phyloP scores from a whole-genome alignment of 2,113 vertebrate genomes.

The Oceanites oceanicus region DNA sequence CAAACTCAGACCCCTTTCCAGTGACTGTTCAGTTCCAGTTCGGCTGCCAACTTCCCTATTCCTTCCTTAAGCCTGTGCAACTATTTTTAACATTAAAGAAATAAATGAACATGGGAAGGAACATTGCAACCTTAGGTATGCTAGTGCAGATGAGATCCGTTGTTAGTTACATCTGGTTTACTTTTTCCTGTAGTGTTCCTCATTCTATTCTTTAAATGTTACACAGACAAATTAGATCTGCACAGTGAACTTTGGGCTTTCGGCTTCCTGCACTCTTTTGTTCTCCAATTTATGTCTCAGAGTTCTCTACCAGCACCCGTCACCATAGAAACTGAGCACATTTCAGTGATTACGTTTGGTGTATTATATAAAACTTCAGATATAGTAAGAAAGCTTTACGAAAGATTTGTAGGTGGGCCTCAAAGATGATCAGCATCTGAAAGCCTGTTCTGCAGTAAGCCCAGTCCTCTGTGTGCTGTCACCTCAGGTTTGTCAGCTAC shows the following conservation, averaged over 20 bases:
- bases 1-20: not conserved
- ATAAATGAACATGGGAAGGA: not conserved
- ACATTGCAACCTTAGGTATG: not conserved
- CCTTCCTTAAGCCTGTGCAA: not conserved
- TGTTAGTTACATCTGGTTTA: not conserved
- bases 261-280: slow-evolving; percentile 9
- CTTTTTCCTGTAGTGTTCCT: not conserved
- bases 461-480: not conserved
- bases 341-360: slow-evolving; percentile 39
- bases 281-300: slow-evolving; percentile 46
- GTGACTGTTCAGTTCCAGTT: not conserved
- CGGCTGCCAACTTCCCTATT: not conserved
- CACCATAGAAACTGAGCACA: slow-evolving; percentile 67
- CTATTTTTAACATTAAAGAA: not conserved
- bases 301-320: slow-evolving; percentile 46
- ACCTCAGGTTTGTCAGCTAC: not conserved
- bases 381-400: not conserved
- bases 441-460: not conserved
- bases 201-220: not conserved
- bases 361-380: slow-evolving; percentile 41
- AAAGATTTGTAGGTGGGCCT: not conserved
- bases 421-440: not conserved
- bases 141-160: not conserved
- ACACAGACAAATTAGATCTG: slow-evolving; percentile 38
- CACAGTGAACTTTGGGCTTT: slow-evolving; percentile 13